Evolutionary conservation across 2,797 vertebrate genomes (phyloP).

Genomic region (Myripristis jacobus): DNA sequence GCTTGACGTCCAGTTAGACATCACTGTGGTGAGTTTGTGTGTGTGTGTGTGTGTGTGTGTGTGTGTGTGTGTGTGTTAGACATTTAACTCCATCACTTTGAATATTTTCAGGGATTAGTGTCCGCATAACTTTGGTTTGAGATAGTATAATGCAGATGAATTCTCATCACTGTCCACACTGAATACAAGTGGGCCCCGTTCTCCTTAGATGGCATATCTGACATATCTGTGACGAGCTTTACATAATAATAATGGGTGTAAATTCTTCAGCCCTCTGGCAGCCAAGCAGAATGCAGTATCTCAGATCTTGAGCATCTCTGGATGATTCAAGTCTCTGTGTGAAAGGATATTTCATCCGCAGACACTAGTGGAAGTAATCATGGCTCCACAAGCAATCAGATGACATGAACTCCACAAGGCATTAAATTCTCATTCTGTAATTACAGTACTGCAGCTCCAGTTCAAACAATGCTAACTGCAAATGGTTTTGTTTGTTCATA

Average conservation of each 20-base stretch:
- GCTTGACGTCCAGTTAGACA: too few relatives aligned
- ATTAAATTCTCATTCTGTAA: not conserved
- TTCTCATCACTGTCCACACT: not conserved
- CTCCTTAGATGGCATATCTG: not conserved
- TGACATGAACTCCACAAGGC: not conserved
- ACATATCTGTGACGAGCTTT: not conserved
- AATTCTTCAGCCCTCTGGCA: not conserved
- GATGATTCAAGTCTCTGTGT: not conserved
- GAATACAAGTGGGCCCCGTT: not conserved
- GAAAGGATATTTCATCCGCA: not conserved
- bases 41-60: too few relatives aligned
- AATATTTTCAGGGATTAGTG: too few relatives aligned
- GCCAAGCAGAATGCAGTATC: not conserved
- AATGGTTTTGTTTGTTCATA: not conserved
- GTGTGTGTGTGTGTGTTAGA: too few relatives aligned
- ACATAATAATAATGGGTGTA: not conserved
- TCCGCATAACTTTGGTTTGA: too few relatives aligned
- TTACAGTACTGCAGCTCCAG: not conserved
- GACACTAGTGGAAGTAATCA: not conserved
- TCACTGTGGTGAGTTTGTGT: too few relatives aligned
- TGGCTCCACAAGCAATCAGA: not conserved
- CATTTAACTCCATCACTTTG: too few relatives aligned
- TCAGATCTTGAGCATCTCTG: not conserved
- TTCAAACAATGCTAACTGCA: not conserved
- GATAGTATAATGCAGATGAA: too few relatives aligned